phyloP scores from a whole-genome alignment of 2,888 invertebrate species.

The Epirrhoe alternata region DNA sequence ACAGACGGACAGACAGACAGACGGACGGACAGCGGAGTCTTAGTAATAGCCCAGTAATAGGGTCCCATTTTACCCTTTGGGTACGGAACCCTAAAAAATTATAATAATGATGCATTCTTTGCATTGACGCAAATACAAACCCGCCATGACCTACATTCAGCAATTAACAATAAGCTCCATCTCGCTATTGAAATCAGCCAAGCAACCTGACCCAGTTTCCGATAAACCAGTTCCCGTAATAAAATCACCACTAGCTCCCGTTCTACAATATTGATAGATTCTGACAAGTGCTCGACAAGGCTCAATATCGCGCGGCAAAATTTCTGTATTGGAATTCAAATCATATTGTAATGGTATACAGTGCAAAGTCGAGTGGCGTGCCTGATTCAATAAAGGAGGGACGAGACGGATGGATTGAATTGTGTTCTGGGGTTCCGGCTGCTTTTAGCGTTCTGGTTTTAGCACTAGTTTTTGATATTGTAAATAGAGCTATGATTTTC shows the following conservation, averaged over 20 bases:
- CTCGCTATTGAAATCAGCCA: background rate
- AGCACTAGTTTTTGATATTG: conserved; percentile 7
- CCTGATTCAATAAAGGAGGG: conserved; percentile 57
- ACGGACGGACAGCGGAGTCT: no score
- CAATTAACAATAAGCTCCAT: background rate
- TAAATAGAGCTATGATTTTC: no score
- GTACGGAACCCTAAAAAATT: no score
- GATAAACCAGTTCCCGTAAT: background rate
- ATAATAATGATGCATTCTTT: no score
- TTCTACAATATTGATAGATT: conserved; percentile 27
- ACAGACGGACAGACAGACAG: no score
- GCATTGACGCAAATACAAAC: background rate
- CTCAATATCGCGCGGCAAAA: conserved; percentile 21
- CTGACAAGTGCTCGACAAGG: conserved; percentile 31
- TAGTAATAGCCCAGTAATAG: no score
- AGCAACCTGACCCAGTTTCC: background rate
- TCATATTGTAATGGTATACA: conserved; percentile 49
- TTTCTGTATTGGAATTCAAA: conserved; percentile 45
- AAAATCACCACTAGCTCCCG: conserved; percentile 6
- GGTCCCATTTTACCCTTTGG: no score
- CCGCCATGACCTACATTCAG: background rate
- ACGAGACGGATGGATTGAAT: conserved; percentile 55
- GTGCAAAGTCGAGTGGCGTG: conserved; percentile 49
- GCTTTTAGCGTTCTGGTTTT: conserved; percentile 23
- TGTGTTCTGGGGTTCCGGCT: conserved; percentile 51